These are phyloP conservation scores for Caenorhabditis sp. DNA, from an alignment of 2,888 invertebrate genomes.

Conservation along the genomic window DNA sequence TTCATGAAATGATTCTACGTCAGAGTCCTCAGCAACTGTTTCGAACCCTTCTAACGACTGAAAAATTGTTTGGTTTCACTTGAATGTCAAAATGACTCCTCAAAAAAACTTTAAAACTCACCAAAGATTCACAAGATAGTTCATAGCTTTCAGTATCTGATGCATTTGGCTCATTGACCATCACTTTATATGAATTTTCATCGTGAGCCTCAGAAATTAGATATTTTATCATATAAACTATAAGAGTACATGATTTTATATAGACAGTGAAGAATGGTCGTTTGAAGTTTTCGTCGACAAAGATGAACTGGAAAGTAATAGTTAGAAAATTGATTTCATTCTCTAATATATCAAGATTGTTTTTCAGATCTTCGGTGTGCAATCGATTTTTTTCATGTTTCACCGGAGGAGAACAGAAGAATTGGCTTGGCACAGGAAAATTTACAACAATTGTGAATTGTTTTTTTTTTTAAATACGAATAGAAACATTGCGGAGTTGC, in stretches of 20 bases:
- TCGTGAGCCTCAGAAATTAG: constrained; percentile 25
- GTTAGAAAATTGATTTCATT: too few relatives aligned
- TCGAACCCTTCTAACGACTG: constrained; percentile 52
- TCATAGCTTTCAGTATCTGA: constrained; percentile 32
- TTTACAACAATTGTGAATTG: too few relatives aligned
- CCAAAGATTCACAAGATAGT: constrained; percentile 31
- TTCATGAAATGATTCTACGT: constrained; percentile 33
- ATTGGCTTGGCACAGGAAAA: too few relatives aligned
- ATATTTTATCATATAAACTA: constrained; percentile 85
- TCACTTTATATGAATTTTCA: constrained; percentile 30
- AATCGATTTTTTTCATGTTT: too few relatives aligned
- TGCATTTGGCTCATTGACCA: constrained; percentile 21
- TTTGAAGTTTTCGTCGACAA: constrained; percentile 81
- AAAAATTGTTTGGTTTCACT: constrained; percentile 16
- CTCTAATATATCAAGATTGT: too few relatives aligned
- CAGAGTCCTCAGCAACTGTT: constrained; percentile 47
- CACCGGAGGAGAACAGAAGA: too few relatives aligned
- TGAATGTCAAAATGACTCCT: too few relatives aligned
- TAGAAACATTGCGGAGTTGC: background rate
- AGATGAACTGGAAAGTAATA: constrained; percentile 76
- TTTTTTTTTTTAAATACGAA: too few relatives aligned
- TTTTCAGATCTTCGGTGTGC: constrained; percentile 3
- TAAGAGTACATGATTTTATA: constrained; percentile 91
- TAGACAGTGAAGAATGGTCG: constrained; percentile 96
- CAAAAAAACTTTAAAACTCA: constrained; percentile 1